Conservation (phyloP, 2,797 vertebrate genomes). For the Sardinella longiceps region DNA sequence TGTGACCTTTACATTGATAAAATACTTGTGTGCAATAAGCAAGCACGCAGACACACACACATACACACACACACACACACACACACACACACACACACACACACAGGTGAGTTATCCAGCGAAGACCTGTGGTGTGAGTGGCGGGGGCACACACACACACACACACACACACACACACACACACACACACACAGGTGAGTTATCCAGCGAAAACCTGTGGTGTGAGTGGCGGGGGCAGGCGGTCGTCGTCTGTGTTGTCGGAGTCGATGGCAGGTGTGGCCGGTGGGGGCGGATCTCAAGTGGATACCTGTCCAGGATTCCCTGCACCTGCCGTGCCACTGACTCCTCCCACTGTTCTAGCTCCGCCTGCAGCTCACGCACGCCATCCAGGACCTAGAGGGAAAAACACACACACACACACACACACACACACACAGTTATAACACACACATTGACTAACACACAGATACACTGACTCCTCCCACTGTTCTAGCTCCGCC, state of each 20-base stretch:
- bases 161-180: neutral
- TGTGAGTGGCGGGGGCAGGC: slow-evolving; percentile 87
- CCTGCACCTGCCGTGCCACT: slow-evolving; percentile 83
- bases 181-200: slow-evolving; percentile 25
- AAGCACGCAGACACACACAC: neutral
- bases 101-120: too few species aligned
- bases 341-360: slow-evolving; percentile 87
- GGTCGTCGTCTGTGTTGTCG: slow-evolving; percentile 87
- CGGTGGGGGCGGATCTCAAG: slow-evolving; percentile 81
- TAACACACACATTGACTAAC: neutral
- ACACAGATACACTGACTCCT: neutral
- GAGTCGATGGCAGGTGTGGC: slow-evolving; percentile 86
- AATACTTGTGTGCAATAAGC: too few species aligned
- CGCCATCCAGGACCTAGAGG: slow-evolving; percentile 77
- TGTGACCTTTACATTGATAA: too few species aligned
- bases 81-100: too few species aligned
- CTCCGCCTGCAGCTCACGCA: slow-evolving; percentile 85
- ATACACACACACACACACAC: too few species aligned
- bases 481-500: too few species aligned
- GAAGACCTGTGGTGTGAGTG: too few species aligned
- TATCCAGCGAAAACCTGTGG: slow-evolving; percentile 92
- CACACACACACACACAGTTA: neutral
- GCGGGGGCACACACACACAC: too few species aligned
- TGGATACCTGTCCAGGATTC: slow-evolving; percentile 88
- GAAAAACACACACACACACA: too few species aligned